Evolutionary conservation across 2,888 invertebrate genomes (phyloP).

Genomic region (Nezara viridula): DNA sequence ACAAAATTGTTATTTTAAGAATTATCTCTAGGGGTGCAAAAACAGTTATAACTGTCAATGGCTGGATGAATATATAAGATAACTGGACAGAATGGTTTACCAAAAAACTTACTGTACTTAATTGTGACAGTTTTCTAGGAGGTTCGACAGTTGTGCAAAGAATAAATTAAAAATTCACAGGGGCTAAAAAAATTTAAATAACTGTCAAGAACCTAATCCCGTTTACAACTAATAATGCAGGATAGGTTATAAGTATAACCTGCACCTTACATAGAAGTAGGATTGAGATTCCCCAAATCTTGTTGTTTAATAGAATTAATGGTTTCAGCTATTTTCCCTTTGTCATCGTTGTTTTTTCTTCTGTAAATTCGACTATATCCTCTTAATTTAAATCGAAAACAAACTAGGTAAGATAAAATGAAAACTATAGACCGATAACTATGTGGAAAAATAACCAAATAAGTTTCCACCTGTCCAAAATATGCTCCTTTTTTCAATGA

Average conservation of each 20-base stretch:
- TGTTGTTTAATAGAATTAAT: not conserved
- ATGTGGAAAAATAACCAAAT: not conserved
- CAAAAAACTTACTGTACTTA: constrained; percentile 4
- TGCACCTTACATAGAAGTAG: not conserved
- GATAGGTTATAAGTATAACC: constrained; percentile 9
- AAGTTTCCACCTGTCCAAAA: not conserved
- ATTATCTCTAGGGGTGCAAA: not conserved
- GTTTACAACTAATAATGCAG: constrained; percentile 5
- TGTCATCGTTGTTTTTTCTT: not conserved
- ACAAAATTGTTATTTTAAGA: not conserved
- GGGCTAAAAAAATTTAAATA: not conserved
- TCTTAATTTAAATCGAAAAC: not conserved
- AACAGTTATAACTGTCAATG: not conserved
- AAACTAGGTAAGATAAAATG: not conserved
- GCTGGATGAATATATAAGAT: not conserved
- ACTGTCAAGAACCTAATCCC: not conserved
- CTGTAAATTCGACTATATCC: not conserved
- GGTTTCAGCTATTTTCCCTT: not conserved
- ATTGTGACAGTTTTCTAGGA: constrained; percentile 8
- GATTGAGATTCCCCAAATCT: not conserved
- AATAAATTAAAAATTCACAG: not conserved
- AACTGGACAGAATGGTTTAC: not conserved
- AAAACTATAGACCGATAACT: not conserved
- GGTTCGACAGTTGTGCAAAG: not conserved
- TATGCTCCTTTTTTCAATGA: not conserved